These are phyloP conservation scores for Philereme vetulata DNA, from an alignment of 2,888 invertebrate genomes.

Conservation along the genomic window DNA sequence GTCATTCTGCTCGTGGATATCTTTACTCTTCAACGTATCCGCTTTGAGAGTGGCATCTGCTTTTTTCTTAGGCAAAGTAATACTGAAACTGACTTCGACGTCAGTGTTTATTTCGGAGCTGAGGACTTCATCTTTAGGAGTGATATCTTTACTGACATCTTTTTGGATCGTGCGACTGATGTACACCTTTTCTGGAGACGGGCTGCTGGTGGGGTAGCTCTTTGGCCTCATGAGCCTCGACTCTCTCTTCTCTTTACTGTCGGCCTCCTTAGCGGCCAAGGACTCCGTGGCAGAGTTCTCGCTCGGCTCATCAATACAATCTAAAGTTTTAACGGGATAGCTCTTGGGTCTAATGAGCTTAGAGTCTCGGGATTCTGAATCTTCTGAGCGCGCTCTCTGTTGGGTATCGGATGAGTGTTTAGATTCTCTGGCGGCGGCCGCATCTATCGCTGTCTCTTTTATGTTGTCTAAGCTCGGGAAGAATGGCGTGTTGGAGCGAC, in stretches of 20 bases:
- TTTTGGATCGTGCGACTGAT: conserved; percentile 56
- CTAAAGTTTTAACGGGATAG: conserved; percentile 78
- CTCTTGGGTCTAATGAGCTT: conserved; percentile 83
- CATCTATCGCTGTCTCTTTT: conserved; percentile 68
- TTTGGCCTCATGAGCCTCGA: conserved; percentile 82
- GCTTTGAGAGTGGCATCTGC: conserved; percentile 45
- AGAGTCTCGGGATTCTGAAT: conserved; percentile 62
- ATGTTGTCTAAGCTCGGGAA: conserved; percentile 80
- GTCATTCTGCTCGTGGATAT: conserved; percentile 41
- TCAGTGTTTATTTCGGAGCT: conserved; percentile 59
- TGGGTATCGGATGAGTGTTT: conserved; percentile 44
- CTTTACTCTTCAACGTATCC: conserved; percentile 46
- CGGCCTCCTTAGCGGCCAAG: conserved; percentile 48
- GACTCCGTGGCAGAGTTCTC: conserved; percentile 49
- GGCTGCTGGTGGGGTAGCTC: conserved; percentile 83
- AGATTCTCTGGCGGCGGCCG: conserved; percentile 42
- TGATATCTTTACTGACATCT: conserved; percentile 52
- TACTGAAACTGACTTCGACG: conserved; percentile 76
- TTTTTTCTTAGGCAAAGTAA: conserved; percentile 72
- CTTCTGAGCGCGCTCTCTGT: conserved; percentile 54
- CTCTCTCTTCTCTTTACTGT: conserved; percentile 60
- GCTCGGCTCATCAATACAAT: conserved; percentile 57
- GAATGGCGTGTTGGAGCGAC: conserved; percentile 77
- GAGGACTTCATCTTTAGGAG: conserved; percentile 45
- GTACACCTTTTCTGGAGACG: conserved; percentile 72